A percentile compares a stretch with the other conserved stretches of the same genome.
These are phyloP conservation scores for Lamellibrachia satsuma DNA, from an alignment of 2,888 invertebrate genomes.

Conservation along the genomic window DNA sequence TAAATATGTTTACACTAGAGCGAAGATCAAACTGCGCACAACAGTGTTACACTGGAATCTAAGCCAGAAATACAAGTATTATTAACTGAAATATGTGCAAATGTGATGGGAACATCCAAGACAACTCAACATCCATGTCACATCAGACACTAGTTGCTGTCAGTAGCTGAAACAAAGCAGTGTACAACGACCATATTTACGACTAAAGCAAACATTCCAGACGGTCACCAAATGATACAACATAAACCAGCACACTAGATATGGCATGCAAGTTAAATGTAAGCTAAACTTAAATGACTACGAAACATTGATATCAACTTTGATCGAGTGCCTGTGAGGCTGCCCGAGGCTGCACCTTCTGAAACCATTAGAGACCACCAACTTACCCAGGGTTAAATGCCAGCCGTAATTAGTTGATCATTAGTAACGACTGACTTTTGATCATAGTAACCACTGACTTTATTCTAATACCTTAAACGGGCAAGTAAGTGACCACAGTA, in stretches of 20 bases:
- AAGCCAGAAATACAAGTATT: not conserved
- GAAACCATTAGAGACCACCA: not conserved
- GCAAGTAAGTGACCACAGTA: no score
- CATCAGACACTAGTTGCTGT: not conserved
- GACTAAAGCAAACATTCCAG: conserved; percentile 17
- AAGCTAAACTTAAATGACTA: not conserved
- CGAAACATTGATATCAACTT: not conserved
- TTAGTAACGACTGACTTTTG: not conserved
- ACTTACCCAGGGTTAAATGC: not conserved
- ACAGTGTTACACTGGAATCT: not conserved
- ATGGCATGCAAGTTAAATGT: not conserved
- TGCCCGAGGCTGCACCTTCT: not conserved
- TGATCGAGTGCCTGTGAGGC: not conserved
- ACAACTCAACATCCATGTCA: not conserved
- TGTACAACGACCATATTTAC: not conserved
- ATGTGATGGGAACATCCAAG: not conserved
- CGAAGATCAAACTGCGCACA: not conserved
- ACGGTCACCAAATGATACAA: not conserved
- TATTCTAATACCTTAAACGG: no score
- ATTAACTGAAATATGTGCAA: not conserved
- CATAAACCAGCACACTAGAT: not conserved
- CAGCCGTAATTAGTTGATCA: not conserved
- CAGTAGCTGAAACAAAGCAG: not conserved
- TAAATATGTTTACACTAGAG: not conserved
- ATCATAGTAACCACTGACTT: not conserved